A percentile compares a stretch with the other conserved stretches of the same genome.
Conservation (phyloP, 1,140 invertebrate species). For the Temnothorax curvispinosus region DNA sequence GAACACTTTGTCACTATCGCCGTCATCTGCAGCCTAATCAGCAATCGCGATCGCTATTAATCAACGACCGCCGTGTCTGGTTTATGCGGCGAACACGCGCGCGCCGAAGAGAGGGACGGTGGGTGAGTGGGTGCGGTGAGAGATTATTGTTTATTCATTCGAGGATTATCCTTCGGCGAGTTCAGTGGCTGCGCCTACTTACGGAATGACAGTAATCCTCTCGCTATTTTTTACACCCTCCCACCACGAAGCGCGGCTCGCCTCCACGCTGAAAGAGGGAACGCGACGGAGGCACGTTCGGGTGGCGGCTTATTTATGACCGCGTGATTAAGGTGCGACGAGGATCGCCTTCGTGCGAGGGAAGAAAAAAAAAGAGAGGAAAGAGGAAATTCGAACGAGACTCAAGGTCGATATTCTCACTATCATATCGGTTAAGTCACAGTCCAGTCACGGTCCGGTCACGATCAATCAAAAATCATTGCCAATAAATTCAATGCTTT, state of each 20-base stretch:
- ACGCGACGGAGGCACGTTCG: slow-evolving; percentile 22
- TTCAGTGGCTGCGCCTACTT: slow-evolving; percentile 81
- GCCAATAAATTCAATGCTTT: too few relatives aligned
- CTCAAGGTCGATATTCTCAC: neutral
- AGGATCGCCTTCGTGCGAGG: neutral
- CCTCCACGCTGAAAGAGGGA: neutral
- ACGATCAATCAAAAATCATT: too few relatives aligned
- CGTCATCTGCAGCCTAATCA: slow-evolving; percentile 25
- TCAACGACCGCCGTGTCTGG: slow-evolving; percentile 22
- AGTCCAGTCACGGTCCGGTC: too few relatives aligned
- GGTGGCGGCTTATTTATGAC: slow-evolving; percentile 29
- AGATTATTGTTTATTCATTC: slow-evolving; percentile 82
- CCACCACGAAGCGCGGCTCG: slow-evolving; percentile 6
- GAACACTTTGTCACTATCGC: slow-evolving; percentile 16
- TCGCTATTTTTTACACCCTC: slow-evolving; percentile 74
- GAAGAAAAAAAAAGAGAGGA: neutral
- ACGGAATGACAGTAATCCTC: slow-evolving; percentile 78
- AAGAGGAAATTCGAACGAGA: neutral
- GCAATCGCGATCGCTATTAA: slow-evolving; percentile 32
- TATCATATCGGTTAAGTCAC: too few relatives aligned
- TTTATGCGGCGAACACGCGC: slow-evolving; percentile 22
- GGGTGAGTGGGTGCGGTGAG: slow-evolving; percentile 66
- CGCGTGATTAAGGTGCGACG: slow-evolving; percentile 25
- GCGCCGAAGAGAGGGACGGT: slow-evolving; percentile 16
- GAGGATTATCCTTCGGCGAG: slow-evolving; percentile 80